Evolutionary conservation across 2,797 vertebrate species (phyloP), one percentile per base, ranked within the genome.

Genomic region (Iguana delicatissima): DNA sequence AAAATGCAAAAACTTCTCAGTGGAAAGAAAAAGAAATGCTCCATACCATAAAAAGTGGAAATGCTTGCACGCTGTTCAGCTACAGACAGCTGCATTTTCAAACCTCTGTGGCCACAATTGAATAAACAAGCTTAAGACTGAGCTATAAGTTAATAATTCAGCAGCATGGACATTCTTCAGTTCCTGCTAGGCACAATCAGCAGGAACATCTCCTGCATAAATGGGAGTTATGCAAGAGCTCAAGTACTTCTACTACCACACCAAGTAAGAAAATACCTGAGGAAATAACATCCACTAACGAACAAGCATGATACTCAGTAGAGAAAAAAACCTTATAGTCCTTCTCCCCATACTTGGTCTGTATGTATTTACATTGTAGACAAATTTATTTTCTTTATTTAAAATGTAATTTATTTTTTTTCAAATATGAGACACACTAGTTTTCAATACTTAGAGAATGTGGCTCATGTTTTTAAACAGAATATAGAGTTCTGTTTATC

Each of bases 61-160:
- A 80, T 26, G 18, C n/a, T 80, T 81, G 35, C 59, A 14, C 26
- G 22, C 20, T 83, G 12, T 85, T 89, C 52, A 79, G 74, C 3
- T 14, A 9, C 2, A 26, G 64, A n/a, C 52, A 80, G 55, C 14
- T 46, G 26, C 24, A 77, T 85, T 84, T 80, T 81, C 64, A 86
- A 80, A 86, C 67, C 57, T 59, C 26, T 26, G 67, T 55, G 13
- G 32, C 64, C 52, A 62, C 24, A 22, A 74, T 20, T 38, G 55
- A 52, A 62, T 50, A 86, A 74, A 80, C 16, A 74, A 62, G 38
- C 16, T 76, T 59, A 74, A 38, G 13, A 74, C 35, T 46, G n/a
- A 67, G 55, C 29, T 73, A 13, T 10, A 73, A 81, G 84, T 90
- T 90, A 90, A 80, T 81, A 81, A 86, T 90, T 90, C 79, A 90